Evolutionary conservation across 1,140 invertebrate genomes (phyloP), one percentile per base, ranked within the genome.

Genomic region (Lysiphlebus fabarum): DNA sequence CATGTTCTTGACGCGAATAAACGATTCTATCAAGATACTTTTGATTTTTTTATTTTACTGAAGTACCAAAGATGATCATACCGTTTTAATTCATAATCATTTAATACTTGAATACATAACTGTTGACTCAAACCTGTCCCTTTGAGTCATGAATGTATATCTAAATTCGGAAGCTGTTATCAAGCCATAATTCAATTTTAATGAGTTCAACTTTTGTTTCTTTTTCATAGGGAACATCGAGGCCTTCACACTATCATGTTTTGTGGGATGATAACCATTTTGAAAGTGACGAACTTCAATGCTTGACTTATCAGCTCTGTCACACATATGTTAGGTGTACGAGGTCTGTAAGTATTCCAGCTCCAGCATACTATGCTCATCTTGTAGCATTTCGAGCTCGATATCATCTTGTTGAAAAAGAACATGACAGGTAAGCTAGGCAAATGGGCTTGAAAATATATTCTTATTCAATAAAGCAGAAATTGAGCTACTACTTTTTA

Each of bases 281-380:
- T 74, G 93, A 92, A 70, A 95, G 96, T 10, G 98, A 99, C 81
- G 97, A 99, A 81, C 85, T 99, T 48, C 98, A 99, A 81, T 97
- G 94, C 80, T 84, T 99, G 44, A 99, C 98, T 40, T 99, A 99
- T 81, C 97, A 99, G 82, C 82, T 99, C 70, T 99, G 98, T 81
- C 98, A 99, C 82, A 99, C 98, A 7, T 99, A 99, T 79, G 98
- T 99, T n/a, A 87, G 98, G 61, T 99, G 98, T 81, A 99, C 97
- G 4, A 88, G 98, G 53, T 98, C 95, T 49, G 98, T 99, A 56
- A 98, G 95, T 61, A 99, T 99, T 78, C 98, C 98, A 34, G 98
- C 98, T 41, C 98, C 98, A 34, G 97, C 97, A 1, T 99, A 99
- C 82, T 99, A 99, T 81, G 97, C 98, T 62, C 98, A 99, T 83